phyloP scores from a whole-genome alignment of 2,888 invertebrate species.

The Xestia sexstrigata region DNA sequence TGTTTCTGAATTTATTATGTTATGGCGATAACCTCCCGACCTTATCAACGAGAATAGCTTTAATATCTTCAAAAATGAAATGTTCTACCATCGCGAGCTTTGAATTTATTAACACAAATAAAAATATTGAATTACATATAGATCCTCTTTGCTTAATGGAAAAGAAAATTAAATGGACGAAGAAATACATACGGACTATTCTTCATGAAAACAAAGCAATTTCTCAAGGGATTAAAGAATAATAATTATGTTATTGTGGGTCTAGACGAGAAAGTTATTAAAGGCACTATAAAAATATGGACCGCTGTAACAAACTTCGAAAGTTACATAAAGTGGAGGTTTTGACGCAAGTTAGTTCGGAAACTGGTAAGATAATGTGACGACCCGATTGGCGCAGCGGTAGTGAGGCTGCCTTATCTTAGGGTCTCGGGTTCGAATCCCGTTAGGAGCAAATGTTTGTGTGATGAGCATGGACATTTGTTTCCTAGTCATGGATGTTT shows the following conservation, averaged over 20 bases:
- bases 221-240: constrained; percentile 43
- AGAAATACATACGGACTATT: constrained; percentile 27
- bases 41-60: constrained; percentile 45
- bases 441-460: too few relatives aligned
- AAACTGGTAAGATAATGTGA: constrained; percentile 1
- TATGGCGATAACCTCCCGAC: constrained; percentile 48
- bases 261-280: constrained; percentile 48
- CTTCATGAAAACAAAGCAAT: constrained; percentile 49
- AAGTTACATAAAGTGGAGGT: constrained; percentile 34
- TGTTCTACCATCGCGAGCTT: constrained; percentile 31
- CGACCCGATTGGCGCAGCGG: too few relatives aligned
- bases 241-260: constrained; percentile 37
- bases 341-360: background rate
- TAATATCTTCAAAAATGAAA: constrained; percentile 58
- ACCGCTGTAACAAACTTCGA: constrained; percentile 13
- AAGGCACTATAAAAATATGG: constrained; percentile 41
- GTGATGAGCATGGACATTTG: too few relatives aligned
- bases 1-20: constrained; percentile 46
- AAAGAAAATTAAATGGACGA: constrained; percentile 47
- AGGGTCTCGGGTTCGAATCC: too few relatives aligned
- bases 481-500: too few relatives aligned
- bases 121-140: constrained; percentile 41
- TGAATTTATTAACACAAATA: constrained; percentile 48
- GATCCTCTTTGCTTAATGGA: constrained; percentile 44
- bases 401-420: too few relatives aligned